Base-by-base conservation (phyloP, 2,888 invertebrate species). In the Glaucopsyche alexis region DNA sequence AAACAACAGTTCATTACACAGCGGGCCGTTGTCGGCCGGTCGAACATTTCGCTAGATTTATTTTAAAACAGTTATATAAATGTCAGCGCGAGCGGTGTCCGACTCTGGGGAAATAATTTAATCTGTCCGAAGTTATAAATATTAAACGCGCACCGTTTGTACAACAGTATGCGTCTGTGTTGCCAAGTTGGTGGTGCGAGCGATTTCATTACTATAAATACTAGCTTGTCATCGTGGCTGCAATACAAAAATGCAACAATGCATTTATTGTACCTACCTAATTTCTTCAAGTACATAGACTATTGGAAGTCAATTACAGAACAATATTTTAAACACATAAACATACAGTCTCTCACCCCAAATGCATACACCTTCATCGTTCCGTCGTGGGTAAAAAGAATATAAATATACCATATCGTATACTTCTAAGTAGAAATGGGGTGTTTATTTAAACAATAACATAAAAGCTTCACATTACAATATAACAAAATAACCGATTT, bases 1-100 rank as follows among this genome's bases (percentile, higher is more conserved):
- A 76, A 74, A 76, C 76, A 74, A 40, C 52, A 65, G 73, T 74
- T 74, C 66, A 77, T 77, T 77, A 77, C 77, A 76, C 67, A 73
- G 66, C 71, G 72, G 71, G 16, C 74, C 66, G 73, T 74, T 60
- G 72, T 71, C 49, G 71, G 70, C 6, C 72, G 72, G 71, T 73
- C 70, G 71, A 52, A 72, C 72, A 72, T 72, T 72, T 72, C 76
- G 73, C 80, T 81, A 79, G 81, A 82, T 85, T 83, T 84, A 84
- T 84, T 81, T 83, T 81, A 82, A 82, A 82, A 81, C 81, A 80
- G 80, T 81, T 83, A 81, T 83, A 85, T 85, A 84, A 87, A 85
- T 81, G 84, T 84, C 84, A 84, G 80, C 76, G 70, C 76, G 71
- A 77, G 76, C 69, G 74, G 75, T 78, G 76, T 77, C 78, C 78